These are phyloP conservation scores for Anthonomus grandis DNA, from an alignment of 1,140 invertebrate species.

Conservation along the genomic window DNA sequence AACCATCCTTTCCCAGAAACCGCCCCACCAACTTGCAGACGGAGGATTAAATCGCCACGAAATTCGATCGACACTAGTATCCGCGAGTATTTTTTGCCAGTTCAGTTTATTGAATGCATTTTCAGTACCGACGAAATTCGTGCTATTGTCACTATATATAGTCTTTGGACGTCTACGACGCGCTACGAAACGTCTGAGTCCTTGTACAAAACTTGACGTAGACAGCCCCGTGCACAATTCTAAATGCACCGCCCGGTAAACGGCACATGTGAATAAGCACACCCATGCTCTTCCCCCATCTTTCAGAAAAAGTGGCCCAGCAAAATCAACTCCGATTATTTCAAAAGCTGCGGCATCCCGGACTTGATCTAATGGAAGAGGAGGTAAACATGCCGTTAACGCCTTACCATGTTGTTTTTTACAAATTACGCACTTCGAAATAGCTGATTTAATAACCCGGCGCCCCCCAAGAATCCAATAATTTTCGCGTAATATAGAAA, in stretches of 20 bases:
- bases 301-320: slow-evolving; percentile 34
- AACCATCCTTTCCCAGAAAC: slow-evolving; percentile 42
- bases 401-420: slow-evolving; percentile 32
- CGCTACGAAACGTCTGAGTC: too few relatives aligned
- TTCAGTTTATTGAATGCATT: slow-evolving; percentile 39
- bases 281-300: slow-evolving; percentile 9
- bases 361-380: slow-evolving; percentile 39
- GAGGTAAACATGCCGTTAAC: slow-evolving; percentile 24
- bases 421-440: slow-evolving; percentile 39
- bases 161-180: too few relatives aligned
- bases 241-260: slow-evolving; percentile 45
- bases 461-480: slow-evolving; percentile 27
- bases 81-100: slow-evolving; percentile 14
- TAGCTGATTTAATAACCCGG: slow-evolving; percentile 30
- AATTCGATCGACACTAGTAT: slow-evolving; percentile 27
- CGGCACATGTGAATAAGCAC: slow-evolving; percentile 38
- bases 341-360: slow-evolving; percentile 32
- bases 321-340: slow-evolving; percentile 34
- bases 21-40: slow-evolving; percentile 43
- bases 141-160: slow-evolving; percentile 47
- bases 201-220: too few relatives aligned
- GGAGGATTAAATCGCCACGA: slow-evolving; percentile 47
- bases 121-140: slow-evolving; percentile 25
- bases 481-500: slow-evolving; percentile 26
- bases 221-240: too few relatives aligned